Evolutionary conservation across 2,113 vertebrate species (phyloP), one percentile per base, ranked within the genome.

Genomic region (Heterochromis multidens): DNA sequence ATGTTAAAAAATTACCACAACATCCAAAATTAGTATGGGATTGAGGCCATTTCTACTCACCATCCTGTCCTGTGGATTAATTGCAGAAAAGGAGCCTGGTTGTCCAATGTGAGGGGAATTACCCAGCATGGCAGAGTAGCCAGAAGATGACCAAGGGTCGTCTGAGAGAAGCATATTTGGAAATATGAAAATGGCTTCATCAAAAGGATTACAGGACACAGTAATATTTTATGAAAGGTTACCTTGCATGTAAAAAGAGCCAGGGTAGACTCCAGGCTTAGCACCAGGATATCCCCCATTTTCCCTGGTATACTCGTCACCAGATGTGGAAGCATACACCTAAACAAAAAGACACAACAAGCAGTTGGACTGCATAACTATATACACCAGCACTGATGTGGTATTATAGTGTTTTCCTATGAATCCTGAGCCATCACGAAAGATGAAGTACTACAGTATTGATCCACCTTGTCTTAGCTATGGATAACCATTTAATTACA

Each of bases 231-330:
- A 29, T 17, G 33, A 76, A 60, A 82, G 56, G 91, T 88, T 91
- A 99, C 99, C 99, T 96, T 97, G 96, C 97, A 99, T 95, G 86
- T 99, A 99, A 93, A 99, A 99, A 79, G 97, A 97, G 77, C 97
- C 95, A 0, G 98, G 97, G 90, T 99, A 99, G 81, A 98, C 96
- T 90, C 97, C 94, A 70, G 97, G 95, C 94, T 99, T 99, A 0
- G 96, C 94, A 54, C 97, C 94, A 16, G 97, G 94, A 87, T 98
- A 99, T 90, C 97, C 95, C 49, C 96, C 93, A 9, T 96, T 85
- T 83, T 99, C 98, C 92, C 98, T 97, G 93, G 96, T 88, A 88
- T 97, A 99, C 92, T 99, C 98, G 1, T 99, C 98, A 88, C 97
- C 97, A 94, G 98, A 99, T 94, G 97, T 97, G 85, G 98, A 96